phyloP scores from a whole-genome alignment of 1,140 invertebrate species.

The Aphidius ervi region DNA sequence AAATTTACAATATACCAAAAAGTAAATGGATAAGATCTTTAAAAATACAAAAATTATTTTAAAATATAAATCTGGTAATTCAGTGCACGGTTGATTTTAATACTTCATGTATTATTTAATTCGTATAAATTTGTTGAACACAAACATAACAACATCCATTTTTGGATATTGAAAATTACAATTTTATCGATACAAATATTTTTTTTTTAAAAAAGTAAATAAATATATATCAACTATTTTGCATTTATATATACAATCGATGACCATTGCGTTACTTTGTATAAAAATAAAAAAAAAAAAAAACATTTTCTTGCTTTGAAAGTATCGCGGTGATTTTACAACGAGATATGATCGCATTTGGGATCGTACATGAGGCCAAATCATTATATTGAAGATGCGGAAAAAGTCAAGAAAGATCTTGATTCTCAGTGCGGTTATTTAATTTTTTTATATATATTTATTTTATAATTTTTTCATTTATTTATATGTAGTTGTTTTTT shows the following conservation, averaged over 20 bases:
- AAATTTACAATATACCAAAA: too few relatives aligned
- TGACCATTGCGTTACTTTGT: background rate
- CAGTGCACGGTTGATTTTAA: conserved; percentile 12
- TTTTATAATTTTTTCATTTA: too few relatives aligned
- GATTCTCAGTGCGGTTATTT: background rate
- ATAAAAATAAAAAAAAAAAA: background rate
- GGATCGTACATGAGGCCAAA: background rate
- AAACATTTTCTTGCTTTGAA: conserved; percentile 10
- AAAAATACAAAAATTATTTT: too few relatives aligned
- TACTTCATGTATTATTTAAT: conserved; percentile 28
- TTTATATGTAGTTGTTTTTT: background rate
- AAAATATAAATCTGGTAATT: conserved; percentile 9
- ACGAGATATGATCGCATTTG: background rate
- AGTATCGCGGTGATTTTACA: background rate
- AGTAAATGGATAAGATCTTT: too few relatives aligned
- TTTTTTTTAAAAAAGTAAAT: background rate
- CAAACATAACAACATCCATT: conserved; percentile 14
- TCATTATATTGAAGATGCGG: background rate
- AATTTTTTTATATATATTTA: too few relatives aligned
- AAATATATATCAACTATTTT: conserved; percentile 1
- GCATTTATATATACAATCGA: conserved; percentile 6
- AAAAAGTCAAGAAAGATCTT: too few relatives aligned
- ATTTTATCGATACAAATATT: conserved; percentile 5
- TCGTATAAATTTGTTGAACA: conserved; percentile 22
- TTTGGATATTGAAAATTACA: conserved; percentile 13